Percentiles rank a stretch among this genome's conserved stretches.
Conservation (phyloP, 1,140 invertebrate genomes). For the Pogonomyrmex barbatus region DNA sequence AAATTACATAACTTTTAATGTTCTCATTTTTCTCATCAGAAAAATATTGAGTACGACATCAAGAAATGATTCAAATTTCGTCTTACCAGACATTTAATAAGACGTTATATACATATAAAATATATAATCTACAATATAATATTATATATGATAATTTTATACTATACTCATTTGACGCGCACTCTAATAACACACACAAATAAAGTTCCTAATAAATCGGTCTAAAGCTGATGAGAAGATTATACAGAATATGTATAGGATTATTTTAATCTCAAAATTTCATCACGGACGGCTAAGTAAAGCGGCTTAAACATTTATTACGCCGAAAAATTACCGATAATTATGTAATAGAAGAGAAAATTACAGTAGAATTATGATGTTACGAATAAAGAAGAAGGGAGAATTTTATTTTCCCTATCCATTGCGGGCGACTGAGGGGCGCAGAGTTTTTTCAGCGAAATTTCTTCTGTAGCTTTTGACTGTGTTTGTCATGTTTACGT, state of each 20-base stretch:
- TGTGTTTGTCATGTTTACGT: constrained; percentile 44
- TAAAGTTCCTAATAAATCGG: not conserved
- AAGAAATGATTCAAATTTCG: not conserved
- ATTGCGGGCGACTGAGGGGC: not conserved
- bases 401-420: not conserved
- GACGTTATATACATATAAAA: not conserved
- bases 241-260: not conserved
- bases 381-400: not conserved
- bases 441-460: not conserved
- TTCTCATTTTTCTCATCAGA: not conserved
- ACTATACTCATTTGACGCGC: not conserved
- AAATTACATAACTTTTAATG: not conserved
- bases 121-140: not conserved
- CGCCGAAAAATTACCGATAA: not conserved
- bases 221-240: constrained; percentile 22
- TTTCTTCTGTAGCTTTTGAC: constrained; percentile 11
- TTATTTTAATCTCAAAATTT: constrained; percentile 27
- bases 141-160: constrained; percentile 5
- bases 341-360: constrained; percentile 12
- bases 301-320: not conserved
- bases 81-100: not conserved
- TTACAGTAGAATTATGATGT: not conserved
- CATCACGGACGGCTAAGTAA: not conserved
- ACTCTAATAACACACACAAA: not conserved
- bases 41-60: not conserved